These are phyloP conservation scores for Drosophila mimica DNA, from an alignment of 2,888 invertebrate species.

Conservation along the genomic window DNA sequence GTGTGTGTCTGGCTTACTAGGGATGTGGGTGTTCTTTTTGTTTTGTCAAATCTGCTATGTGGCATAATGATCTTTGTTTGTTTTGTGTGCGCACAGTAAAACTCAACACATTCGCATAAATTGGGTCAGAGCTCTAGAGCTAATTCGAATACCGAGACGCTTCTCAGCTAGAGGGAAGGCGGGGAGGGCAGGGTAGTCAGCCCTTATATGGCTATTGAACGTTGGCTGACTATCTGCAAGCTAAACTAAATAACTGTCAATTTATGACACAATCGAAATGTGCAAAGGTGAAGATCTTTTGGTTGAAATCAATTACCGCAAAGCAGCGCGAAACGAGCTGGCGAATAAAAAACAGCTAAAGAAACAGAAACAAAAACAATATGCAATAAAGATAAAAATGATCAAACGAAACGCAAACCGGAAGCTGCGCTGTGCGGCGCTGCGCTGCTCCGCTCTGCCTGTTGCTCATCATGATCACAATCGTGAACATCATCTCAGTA, in stretches of 20 bases:
- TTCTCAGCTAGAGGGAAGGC: neutral
- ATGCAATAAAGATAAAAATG: slow-evolving; percentile 48
- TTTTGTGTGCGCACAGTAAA: slow-evolving; percentile 34
- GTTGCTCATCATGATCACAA: slow-evolving; percentile 29
- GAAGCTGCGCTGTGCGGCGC: slow-evolving; percentile 62
- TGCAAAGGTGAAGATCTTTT: slow-evolving; percentile 66
- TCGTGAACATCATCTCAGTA: slow-evolving; percentile 51
- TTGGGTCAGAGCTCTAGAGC: slow-evolving; percentile 60
- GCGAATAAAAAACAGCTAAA: slow-evolving; percentile 12
- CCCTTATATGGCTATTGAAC: slow-evolving; percentile 44
- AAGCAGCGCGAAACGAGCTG: slow-evolving; percentile 26
- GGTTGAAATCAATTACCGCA: slow-evolving; percentile 75
- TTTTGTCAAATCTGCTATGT: slow-evolving; percentile 45
- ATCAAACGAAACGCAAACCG: slow-evolving; percentile 62
- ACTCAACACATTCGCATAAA: slow-evolving; percentile 54
- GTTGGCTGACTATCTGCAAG: slow-evolving; percentile 7
- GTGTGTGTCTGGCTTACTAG: slow-evolving; percentile 24
- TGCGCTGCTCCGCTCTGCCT: slow-evolving; percentile 55
- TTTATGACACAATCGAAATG: slow-evolving; percentile 66
- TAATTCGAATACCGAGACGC: slow-evolving; percentile 41
- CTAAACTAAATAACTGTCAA: slow-evolving; percentile 65
- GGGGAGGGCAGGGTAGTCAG: neutral
- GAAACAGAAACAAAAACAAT: slow-evolving; percentile 12
- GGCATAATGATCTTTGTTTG: slow-evolving; percentile 58
- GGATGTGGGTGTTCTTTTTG: slow-evolving; percentile 40